These are phyloP conservation scores for Artemisiospiza belli DNA, from an alignment of 2,113 vertebrate species.

Conservation along the genomic window DNA sequence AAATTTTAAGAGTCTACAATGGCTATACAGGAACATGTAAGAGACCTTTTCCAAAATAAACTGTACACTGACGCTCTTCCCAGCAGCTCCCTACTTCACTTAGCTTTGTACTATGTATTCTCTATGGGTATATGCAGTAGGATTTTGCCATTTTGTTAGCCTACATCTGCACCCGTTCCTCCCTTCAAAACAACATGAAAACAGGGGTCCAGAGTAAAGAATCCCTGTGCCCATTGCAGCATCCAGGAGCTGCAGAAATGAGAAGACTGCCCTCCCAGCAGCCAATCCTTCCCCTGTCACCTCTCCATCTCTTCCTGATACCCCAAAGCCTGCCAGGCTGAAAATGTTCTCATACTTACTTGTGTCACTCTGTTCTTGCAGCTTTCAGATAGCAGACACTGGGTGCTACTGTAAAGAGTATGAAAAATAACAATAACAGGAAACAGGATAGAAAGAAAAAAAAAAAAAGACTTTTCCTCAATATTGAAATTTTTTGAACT, in stretches of 20 bases:
- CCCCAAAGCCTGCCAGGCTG: not conserved
- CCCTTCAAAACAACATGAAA: not conserved
- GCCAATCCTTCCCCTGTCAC: not conserved
- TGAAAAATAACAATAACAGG: not conserved
- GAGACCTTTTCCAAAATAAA: not conserved
- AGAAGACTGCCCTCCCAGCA: not conserved
- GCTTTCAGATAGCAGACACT: not conserved
- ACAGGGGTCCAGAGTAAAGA: not conserved
- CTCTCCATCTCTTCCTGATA: not conserved
- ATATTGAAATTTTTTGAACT: not conserved
- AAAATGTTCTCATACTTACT: not conserved
- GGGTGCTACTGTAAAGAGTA: not conserved
- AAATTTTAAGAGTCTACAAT: not conserved
- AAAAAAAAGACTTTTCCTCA: not conserved
- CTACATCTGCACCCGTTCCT: accelerated
- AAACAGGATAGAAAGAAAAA: not conserved
- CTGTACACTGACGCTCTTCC: not conserved
- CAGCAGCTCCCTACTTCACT: not conserved
- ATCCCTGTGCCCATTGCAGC: not conserved
- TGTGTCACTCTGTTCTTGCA: not conserved
- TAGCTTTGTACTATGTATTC: not conserved
- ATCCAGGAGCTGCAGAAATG: accelerated
- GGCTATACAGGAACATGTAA: not conserved
- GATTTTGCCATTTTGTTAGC: not conserved
- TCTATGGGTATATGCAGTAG: not conserved